These are phyloP conservation scores for Campylomormyrus tamandua DNA, from an alignment of 2,113 vertebrate genomes.

Conservation along the genomic window DNA sequence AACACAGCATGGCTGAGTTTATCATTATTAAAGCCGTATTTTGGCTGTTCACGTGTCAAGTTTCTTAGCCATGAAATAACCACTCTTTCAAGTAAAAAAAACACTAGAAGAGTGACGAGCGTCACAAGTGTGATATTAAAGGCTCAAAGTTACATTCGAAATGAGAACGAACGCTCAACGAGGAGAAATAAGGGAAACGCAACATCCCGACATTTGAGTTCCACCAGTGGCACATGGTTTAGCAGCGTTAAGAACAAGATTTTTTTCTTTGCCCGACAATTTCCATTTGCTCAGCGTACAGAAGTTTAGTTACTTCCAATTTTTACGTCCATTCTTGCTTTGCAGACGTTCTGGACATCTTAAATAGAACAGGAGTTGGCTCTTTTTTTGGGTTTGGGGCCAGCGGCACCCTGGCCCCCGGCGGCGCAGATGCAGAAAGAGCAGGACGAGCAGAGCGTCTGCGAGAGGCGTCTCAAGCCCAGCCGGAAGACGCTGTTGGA, in stretches of 20 bases:
- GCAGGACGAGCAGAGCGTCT: constrained; percentile 82
- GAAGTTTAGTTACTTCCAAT: background rate
- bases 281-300: background rate
- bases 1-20: background rate
- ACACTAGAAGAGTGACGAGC: background rate
- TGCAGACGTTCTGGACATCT: constrained; percentile 26
- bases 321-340: background rate
- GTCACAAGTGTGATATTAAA: background rate
- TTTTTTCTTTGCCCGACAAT: background rate
- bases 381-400: constrained; percentile 83
- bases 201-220: background rate
- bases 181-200: background rate
- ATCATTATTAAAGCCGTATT: background rate
- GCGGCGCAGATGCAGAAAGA: constrained; percentile 65
- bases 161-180: background rate
- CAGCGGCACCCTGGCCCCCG: constrained; percentile 71
- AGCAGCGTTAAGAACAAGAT: constrained; percentile 4
- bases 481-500: constrained; percentile 96
- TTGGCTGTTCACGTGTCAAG: background rate
- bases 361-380: constrained; percentile 94
- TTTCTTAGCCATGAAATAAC: background rate
- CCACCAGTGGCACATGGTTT: background rate
- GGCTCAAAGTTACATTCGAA: constrained; percentile 7
- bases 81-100: background rate
- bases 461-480: constrained; percentile 86